Conservation (phyloP, 2,888 invertebrate genomes). For the Hypselothyrea guttata region DNA sequence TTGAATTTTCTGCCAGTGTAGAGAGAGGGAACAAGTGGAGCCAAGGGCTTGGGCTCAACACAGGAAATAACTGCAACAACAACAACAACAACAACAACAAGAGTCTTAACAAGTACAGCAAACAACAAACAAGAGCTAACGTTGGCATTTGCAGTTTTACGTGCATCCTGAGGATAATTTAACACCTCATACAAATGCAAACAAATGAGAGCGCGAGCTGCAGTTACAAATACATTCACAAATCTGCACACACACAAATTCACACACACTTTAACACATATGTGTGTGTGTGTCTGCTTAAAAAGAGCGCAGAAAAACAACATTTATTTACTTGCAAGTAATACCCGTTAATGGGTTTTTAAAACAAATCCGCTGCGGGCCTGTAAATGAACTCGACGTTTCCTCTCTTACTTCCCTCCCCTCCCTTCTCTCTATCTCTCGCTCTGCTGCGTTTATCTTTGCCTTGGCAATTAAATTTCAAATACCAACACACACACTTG, state of each 20-base stretch:
- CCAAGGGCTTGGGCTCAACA: constrained; percentile 26
- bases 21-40: neutral
- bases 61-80: constrained; percentile 35
- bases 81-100: constrained; percentile 19
- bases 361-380: constrained; percentile 76
- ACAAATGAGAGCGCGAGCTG: constrained; percentile 60
- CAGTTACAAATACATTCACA: constrained; percentile 12
- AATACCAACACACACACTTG: constrained; percentile 58
- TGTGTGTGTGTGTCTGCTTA: constrained; percentile 17
- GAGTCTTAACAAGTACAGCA: constrained; percentile 6
- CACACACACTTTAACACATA: neutral
- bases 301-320: constrained; percentile 36
- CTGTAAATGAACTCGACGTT: constrained; percentile 39
- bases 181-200: constrained; percentile 74
- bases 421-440: no score
- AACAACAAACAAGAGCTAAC: constrained; percentile 47
- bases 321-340: constrained; percentile 75
- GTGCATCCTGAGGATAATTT: constrained; percentile 76
- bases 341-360: constrained; percentile 76
- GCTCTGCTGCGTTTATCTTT: constrained; percentile 24
- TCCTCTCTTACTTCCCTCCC: neutral
- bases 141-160: constrained; percentile 71
- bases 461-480: constrained; percentile 70
- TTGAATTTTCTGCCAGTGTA: no score
- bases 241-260: constrained; percentile 11